phyloP scores from a whole-genome alignment of 2,888 invertebrate species.

The Agonopterix subpropinquella region DNA sequence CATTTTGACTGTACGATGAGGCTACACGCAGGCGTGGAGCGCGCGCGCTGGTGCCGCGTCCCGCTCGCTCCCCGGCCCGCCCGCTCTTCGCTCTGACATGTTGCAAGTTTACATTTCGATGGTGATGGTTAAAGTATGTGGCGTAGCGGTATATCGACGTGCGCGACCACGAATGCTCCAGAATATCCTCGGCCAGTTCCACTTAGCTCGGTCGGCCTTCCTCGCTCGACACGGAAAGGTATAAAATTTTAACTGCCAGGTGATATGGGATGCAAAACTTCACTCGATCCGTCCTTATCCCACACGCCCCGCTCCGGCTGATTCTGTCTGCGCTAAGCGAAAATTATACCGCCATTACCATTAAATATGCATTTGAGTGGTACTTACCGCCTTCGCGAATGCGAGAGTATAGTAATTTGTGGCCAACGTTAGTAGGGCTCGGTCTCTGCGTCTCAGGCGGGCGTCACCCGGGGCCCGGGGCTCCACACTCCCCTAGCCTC shows the following conservation, averaged over 20 bases:
- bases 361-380: neutral
- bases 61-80: slow-evolving; percentile 43
- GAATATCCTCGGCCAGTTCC: slow-evolving; percentile 69
- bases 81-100: slow-evolving; percentile 63
- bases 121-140: slow-evolving; percentile 70
- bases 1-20: slow-evolving; percentile 59
- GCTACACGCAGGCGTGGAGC: slow-evolving; percentile 58
- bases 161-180: slow-evolving; percentile 73
- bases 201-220: slow-evolving; percentile 72
- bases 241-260: slow-evolving; percentile 73
- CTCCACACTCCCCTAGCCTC: slow-evolving; percentile 54
- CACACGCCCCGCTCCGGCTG: slow-evolving; percentile 50
- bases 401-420: neutral
- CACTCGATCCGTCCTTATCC: slow-evolving; percentile 60
- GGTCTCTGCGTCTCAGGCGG: slow-evolving; percentile 37
- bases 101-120: slow-evolving; percentile 68
- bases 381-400: neutral
- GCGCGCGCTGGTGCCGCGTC: slow-evolving; percentile 31
- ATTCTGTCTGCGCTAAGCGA: slow-evolving; percentile 47
- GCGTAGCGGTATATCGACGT: slow-evolving; percentile 73
- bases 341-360: neutral
- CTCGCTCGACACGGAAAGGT: slow-evolving; percentile 75
- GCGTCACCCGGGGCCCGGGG: slow-evolving; percentile 41
- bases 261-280: slow-evolving; percentile 74
- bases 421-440: neutral